Evolutionary conservation across 2,888 invertebrate genomes (phyloP).

Genomic region (Steinernema carpocapsae): DNA sequence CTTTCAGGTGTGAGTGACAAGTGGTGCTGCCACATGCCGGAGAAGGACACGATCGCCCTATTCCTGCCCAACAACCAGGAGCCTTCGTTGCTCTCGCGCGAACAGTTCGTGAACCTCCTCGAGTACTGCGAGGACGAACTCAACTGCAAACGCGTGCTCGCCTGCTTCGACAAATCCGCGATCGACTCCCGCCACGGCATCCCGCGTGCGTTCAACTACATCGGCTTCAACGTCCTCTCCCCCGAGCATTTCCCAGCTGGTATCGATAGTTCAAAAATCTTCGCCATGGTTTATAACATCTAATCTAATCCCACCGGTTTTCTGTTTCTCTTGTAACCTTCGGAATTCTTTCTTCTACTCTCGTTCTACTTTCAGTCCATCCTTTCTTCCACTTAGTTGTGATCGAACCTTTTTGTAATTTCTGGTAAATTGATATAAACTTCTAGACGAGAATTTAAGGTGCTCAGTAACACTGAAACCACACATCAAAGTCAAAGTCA

Average conservation of each 20-base stretch:
- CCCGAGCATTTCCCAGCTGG: constrained; percentile 47
- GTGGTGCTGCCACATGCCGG: constrained; percentile 52
- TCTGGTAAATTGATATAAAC: not conserved
- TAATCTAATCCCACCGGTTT: constrained; percentile 35
- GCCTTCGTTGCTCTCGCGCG: constrained; percentile 45
- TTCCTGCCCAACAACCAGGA: constrained; percentile 48
- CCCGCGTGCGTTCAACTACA: constrained; percentile 52
- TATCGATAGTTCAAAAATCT: constrained; percentile 44
- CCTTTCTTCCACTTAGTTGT: constrained; percentile 14
- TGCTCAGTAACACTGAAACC: too few species aligned
- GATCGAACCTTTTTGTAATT: not conserved
- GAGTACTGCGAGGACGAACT: constrained; percentile 52
- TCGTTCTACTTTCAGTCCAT: too few species aligned
- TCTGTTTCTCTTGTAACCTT: not conserved
- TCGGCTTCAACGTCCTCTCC: constrained; percentile 50
- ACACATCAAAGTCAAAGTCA: too few species aligned
- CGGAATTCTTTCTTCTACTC: not conserved
- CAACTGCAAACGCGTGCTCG: constrained; percentile 48
- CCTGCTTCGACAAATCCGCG: constrained; percentile 50
- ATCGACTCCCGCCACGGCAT: constrained; percentile 53
- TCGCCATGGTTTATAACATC: constrained; percentile 51
- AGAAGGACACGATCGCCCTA: constrained; percentile 49
- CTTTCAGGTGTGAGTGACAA: constrained; percentile 54
- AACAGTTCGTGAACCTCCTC: constrained; percentile 49
- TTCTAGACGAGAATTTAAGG: too few species aligned